Percentiles rank a stretch among this genome's conserved stretches.
Evolutionary conservation across 2,888 invertebrate genomes (phyloP).

Genomic region (Latrodectus hesperus): DNA sequence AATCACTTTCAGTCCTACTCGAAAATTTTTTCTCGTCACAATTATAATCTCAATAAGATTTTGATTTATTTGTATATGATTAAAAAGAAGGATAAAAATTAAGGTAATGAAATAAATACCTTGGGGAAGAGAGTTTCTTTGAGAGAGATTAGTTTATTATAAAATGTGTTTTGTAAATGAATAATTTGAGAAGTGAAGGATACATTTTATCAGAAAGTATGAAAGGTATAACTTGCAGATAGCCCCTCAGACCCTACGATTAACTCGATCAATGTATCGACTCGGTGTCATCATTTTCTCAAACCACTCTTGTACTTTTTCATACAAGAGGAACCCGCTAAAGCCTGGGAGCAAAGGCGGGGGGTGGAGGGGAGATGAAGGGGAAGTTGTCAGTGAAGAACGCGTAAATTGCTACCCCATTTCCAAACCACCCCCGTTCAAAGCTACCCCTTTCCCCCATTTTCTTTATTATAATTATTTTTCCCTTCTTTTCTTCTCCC

Average conservation of each 20-base stretch:
- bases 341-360: conserved; percentile 47
- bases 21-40: too few species aligned
- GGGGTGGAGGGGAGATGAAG: conserved; percentile 1
- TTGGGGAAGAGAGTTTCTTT: too few species aligned
- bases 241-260: conserved; percentile 48
- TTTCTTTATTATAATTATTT: conserved; percentile 60
- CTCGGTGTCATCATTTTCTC: conserved; percentile 68
- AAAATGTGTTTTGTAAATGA: too few species aligned
- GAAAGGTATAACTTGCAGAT: not conserved
- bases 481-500: conserved; percentile 51
- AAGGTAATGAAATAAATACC: too few species aligned
- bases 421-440: conserved; percentile 43
- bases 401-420: conserved; percentile 67
- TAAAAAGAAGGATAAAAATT: too few species aligned
- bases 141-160: too few species aligned
- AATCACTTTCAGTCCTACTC: too few species aligned
- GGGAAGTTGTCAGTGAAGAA: conserved; percentile 57
- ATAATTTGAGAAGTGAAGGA: too few species aligned
- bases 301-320: conserved; percentile 67
- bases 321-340: conserved; percentile 60
- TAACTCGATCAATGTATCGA: conserved; percentile 69
- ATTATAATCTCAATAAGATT: too few species aligned
- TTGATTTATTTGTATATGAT: too few species aligned
- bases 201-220: too few species aligned
- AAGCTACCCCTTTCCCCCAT: conserved; percentile 28